Conservation (phyloP, 2,888 invertebrate genomes). For the Orthosia gracilis region DNA sequence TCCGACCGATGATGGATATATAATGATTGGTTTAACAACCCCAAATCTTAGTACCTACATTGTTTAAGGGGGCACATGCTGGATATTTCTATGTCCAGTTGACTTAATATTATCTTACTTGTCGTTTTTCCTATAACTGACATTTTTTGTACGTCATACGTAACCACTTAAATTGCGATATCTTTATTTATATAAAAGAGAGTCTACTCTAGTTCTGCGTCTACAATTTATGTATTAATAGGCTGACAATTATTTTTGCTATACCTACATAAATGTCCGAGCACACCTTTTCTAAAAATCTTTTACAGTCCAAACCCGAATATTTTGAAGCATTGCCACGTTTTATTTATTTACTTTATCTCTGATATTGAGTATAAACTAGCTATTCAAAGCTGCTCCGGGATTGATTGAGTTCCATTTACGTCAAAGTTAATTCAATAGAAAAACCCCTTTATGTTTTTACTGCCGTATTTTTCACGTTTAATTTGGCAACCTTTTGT, state of each 20-base stretch:
- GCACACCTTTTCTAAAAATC: background rate
- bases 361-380: slow-evolving; percentile 10
- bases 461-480: slow-evolving; percentile 26
- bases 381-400: slow-evolving; percentile 13
- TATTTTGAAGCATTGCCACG: background rate
- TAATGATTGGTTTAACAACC: background rate
- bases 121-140: too few species aligned
- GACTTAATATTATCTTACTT: too few species aligned
- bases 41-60: background rate
- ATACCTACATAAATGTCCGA: background rate
- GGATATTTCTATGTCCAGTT: too few species aligned
- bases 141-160: too few species aligned
- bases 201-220: too few species aligned
- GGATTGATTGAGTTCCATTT: slow-evolving; percentile 41
- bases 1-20: background rate
- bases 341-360: background rate
- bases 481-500: slow-evolving; percentile 9
- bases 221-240: background rate
- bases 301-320: background rate
- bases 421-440: slow-evolving; percentile 39
- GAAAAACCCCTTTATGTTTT: slow-evolving; percentile 19
- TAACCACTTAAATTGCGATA: too few species aligned
- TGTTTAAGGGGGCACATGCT: too few species aligned
- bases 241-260: background rate
- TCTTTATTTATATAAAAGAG: too few species aligned